phyloP scores from a whole-genome alignment of 1,140 invertebrate species.

The Drosophila lacteicornis region DNA sequence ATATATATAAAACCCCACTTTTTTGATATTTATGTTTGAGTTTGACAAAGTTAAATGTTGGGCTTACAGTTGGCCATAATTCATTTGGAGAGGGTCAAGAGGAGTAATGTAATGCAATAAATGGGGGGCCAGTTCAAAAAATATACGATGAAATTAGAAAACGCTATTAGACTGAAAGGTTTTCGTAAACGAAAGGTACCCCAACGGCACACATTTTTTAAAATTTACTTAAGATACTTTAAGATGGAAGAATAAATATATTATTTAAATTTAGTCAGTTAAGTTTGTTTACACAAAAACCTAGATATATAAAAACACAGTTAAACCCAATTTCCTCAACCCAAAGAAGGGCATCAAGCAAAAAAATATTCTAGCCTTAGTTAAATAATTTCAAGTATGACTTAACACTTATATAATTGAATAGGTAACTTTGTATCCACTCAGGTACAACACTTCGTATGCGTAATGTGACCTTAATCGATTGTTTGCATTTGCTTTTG shows the following conservation, averaged over 20 bases:
- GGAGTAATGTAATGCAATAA: constrained; percentile 5
- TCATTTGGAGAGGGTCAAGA: constrained; percentile 27
- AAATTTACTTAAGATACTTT: too few species aligned
- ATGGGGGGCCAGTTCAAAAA: background rate
- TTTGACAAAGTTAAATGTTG: constrained; percentile 49
- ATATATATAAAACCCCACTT: constrained; percentile 18
- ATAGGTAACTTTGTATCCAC: constrained; percentile 1
- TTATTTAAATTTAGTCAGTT: background rate
- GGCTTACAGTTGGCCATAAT: constrained; percentile 23
- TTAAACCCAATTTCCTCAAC: background rate
- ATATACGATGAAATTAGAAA: background rate
- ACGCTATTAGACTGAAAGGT: background rate
- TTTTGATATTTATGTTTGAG: constrained; percentile 52
- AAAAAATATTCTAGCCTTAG: background rate
- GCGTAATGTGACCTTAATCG: constrained; percentile 67
- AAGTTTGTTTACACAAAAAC: background rate
- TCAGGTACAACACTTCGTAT: constrained; percentile 31
- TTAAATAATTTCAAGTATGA: background rate
- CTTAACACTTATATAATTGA: constrained; percentile 8
- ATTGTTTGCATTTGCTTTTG: constrained; percentile 49
- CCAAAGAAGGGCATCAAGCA: background rate
- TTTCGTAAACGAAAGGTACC: background rate
- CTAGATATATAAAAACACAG: background rate
- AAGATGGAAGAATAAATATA: background rate
- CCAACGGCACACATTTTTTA: too few species aligned